Evolutionary conservation across 2,888 invertebrate species (phyloP).

Genomic region (Andrena trimmerana): DNA sequence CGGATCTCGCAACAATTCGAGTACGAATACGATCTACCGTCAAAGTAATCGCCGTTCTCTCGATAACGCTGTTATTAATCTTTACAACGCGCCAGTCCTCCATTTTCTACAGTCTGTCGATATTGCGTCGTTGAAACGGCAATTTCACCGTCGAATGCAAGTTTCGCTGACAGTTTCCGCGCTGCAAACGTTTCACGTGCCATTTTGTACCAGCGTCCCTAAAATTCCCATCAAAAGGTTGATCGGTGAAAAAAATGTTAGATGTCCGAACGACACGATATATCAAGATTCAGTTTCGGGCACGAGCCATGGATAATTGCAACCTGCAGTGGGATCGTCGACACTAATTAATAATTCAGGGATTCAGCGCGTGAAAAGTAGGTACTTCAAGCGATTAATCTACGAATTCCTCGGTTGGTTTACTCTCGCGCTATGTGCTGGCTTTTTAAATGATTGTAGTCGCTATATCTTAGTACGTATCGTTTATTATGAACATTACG

Average conservation of each 20-base stretch:
- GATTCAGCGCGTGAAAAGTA: too few species aligned
- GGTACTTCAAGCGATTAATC: neutral
- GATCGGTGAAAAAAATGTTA: neutral
- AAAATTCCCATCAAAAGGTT: neutral
- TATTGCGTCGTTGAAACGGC: neutral
- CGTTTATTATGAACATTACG: neutral
- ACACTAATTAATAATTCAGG: neutral
- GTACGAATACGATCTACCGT: neutral
- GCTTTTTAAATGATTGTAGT: neutral
- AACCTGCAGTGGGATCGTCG: neutral
- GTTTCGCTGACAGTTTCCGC: neutral
- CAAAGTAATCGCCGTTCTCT: conserved; percentile 17
- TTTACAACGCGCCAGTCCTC: conserved; percentile 4
- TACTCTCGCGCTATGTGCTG: neutral
- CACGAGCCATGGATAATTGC: neutral
- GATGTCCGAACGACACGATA: neutral
- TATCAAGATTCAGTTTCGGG: neutral
- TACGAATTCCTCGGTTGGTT: neutral
- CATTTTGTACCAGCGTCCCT: neutral
- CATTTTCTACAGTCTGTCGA: neutral
- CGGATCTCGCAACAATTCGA: neutral
- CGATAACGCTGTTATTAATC: conserved; percentile 22
- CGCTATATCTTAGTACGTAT: neutral
- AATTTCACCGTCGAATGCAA: neutral
- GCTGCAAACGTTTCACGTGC: neutral